Percentiles rank a stretch among this genome's conserved stretches.
These are phyloP conservation scores for Eptatretus atami DNA, from an alignment of 2,797 vertebrate species.

Conservation along the genomic window DNA sequence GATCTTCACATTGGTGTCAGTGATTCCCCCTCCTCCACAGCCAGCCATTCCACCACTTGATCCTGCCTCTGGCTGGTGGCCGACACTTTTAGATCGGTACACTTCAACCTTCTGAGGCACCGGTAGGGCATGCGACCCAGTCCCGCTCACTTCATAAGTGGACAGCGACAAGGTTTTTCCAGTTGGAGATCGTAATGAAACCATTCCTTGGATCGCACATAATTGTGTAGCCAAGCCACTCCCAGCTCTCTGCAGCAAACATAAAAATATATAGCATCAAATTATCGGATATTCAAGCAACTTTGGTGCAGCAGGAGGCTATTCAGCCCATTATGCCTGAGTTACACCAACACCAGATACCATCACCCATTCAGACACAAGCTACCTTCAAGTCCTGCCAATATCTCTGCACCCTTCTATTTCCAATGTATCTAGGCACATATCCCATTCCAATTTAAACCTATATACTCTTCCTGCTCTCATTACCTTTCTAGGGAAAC, in stretches of 20 bases:
- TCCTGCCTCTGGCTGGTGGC: constrained; percentile 55
- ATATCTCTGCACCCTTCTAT: too few species aligned
- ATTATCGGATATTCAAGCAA: too few species aligned
- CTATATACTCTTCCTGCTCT: too few species aligned
- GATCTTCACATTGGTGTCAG: constrained; percentile 71
- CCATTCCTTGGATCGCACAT: constrained; percentile 73
- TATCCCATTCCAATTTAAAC: too few species aligned
- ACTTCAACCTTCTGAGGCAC: constrained; percentile 56
- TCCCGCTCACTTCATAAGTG: constrained; percentile 77
- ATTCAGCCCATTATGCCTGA: too few species aligned
- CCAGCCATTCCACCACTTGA: constrained; percentile 18
- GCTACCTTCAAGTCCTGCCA: too few species aligned
- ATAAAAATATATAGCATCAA: constrained; percentile 7
- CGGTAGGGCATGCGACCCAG: constrained; percentile 51
- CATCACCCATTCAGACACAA: too few species aligned
- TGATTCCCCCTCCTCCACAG: constrained; percentile 17
- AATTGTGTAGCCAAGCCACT: constrained; percentile 48
- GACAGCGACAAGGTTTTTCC: constrained; percentile 82
- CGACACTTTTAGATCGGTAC: constrained; percentile 78
- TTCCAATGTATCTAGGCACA: too few species aligned
- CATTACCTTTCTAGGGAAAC: too few species aligned
- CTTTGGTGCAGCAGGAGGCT: too few species aligned
- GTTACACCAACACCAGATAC: too few species aligned
- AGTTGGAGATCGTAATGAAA: constrained; percentile 61
- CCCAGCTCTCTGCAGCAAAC: constrained; percentile 24